Base-by-base conservation (phyloP, 2,113 vertebrate species). In the Bos javanicus region DNA sequence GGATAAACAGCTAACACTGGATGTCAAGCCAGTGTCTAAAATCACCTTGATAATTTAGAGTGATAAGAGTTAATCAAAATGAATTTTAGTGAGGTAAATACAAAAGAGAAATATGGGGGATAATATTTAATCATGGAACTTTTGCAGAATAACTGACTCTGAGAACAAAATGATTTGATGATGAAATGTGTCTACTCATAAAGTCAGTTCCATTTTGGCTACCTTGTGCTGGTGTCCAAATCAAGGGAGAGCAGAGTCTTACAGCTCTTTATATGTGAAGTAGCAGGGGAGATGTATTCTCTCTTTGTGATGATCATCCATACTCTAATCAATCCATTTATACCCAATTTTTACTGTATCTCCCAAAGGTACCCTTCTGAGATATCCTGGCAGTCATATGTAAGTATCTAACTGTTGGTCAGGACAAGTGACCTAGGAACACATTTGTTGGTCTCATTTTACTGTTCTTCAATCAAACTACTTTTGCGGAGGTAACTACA, bases 21-120 rank as follows among this genome's bases (percentile, higher is more conserved):
- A 91, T 96, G 48, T 39, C 48, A 90, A 85, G 81, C 30, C 28
- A 13, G 9, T 95, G 9, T 96, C 57, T 90, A 94, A 97, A 97
- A 86, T 39, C 28, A 28, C 30, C 48, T 76, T 93, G 46, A 71
- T 94, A 62, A 7, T 62, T 76, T 87, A 54, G 91, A 92, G 52
- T 82, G 90, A 62, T 81, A 87, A 97, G 60, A 91, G 56, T 62
- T 83, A 95, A 90, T 95, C 9, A 90, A 89, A 30, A 50, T 82
- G 23, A 96, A 94, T 97, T 97, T 94, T 78, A 76, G 3, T 78
- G 28, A 4, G 28, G 60, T 95, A 95, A 78, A 93, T 50, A 28
- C 33, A 96, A 94, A 93, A 62, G 36, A 67, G 93, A 78, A 23
- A 92, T 74, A 0, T 56, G 43, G 33, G 36, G 43, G 21, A 39